Evolutionary conservation across 2,113 vertebrate genomes (phyloP).

Genomic region (Eptesicus fuscus): DNA sequence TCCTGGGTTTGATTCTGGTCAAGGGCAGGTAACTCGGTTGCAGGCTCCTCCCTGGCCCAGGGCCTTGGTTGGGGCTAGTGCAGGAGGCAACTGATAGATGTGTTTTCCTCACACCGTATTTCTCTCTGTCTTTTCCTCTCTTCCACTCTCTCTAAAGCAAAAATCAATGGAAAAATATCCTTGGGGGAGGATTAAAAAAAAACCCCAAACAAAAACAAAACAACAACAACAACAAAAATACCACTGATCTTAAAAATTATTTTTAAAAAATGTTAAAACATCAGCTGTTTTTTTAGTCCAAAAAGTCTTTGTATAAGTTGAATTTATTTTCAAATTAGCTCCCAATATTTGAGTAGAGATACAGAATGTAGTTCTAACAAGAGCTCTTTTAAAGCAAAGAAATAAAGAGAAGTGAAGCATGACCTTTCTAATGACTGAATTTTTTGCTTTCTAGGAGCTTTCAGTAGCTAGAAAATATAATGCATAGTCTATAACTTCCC

Average conservation of each 20-base stretch:
- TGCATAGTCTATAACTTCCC: not conserved
- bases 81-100: too few species aligned
- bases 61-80: too few species aligned
- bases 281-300: not conserved
- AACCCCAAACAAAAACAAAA: too few species aligned
- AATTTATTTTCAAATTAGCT: slow-evolving; percentile 2
- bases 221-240: too few species aligned
- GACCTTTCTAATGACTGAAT: not conserved
- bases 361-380: not conserved
- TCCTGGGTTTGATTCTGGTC: too few species aligned
- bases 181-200: too few species aligned
- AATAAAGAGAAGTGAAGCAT: not conserved
- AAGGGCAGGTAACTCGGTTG: too few species aligned
- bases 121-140: too few species aligned
- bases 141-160: too few species aligned
- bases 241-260: not conserved
- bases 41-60: too few species aligned
- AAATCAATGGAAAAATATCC: too few species aligned
- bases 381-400: not conserved
- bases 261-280: not conserved
- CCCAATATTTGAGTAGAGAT: not conserved
- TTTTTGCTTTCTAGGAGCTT: slow-evolving; percentile 20
- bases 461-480: not conserved
- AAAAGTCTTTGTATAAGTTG: not conserved
- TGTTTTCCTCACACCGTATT: too few species aligned